Base-by-base conservation (phyloP, 2,888 invertebrate genomes). In the Sinotaia quadrata region DNA sequence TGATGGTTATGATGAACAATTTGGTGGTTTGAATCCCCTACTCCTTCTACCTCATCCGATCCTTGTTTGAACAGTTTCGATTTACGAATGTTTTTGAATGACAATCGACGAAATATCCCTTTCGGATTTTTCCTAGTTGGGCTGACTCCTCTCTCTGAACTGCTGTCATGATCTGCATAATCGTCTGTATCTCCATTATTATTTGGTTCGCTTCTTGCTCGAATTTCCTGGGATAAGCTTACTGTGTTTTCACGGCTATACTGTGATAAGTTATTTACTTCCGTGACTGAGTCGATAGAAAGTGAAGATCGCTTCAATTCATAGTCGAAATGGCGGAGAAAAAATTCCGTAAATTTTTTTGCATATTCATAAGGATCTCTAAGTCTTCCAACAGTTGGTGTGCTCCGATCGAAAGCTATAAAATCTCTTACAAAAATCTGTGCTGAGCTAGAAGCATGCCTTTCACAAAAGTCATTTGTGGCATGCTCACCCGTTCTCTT, bases 351-450 rank as follows among this genome's bases (percentile, higher is more conserved):
- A 89, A 94, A 96, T 88, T 93, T 94, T 81, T 92, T 91, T 74
- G 95, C 90, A 83, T 95, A 92, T 81, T 94, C 94, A 75, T 93
- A 92, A 85, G 95, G 93, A 10, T 93, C 92, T 60, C 93, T 90
- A 69, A 91, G 91, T 37, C 78, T 68, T 36, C 76, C 76, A 21
- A 71, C 69, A 21, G 69, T 72, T 51, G 79, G 77, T 60, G 75
- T 75, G 56, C 75, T 76, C 58, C 79, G 72, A 71, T 80, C 82
- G 51, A 93, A 93, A 7, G 70, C 66, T 77, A 93, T 91, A 89
- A 95, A 95, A 82, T 94, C 93, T 89, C 93, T 94, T 81, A 95
- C 94, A 89, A 96, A 96, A 89, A 95, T 95, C 83, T 93, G 93
- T 68, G 95, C 93, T 72, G 92, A 91, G 83, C 92, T 92, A 71